phyloP scores from a whole-genome alignment of 2,797 vertebrate species.

The Xiphorhynchus erythropygius region DNA sequence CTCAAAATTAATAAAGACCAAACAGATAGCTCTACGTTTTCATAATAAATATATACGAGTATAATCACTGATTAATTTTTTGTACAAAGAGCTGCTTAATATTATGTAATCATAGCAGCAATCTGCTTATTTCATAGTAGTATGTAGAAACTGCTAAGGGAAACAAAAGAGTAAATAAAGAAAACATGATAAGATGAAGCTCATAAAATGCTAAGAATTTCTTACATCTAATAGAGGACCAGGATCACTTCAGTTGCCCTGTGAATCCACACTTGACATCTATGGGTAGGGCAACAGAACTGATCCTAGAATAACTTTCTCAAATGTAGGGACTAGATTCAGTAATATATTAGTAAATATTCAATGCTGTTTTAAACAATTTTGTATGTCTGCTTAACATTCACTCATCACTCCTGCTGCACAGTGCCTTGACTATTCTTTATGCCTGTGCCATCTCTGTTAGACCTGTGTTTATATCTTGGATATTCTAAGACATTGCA shows the following conservation, averaged over 20 bases:
- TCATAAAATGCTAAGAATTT: neutral
- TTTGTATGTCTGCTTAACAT: neutral
- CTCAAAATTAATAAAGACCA: neutral
- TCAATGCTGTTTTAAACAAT: neutral
- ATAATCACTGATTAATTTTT: neutral
- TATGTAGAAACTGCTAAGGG: neutral
- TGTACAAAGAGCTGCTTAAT: neutral
- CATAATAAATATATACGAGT: neutral
- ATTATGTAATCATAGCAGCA: neutral
- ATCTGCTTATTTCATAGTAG: neutral
- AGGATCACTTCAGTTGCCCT: neutral
- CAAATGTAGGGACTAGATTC: neutral
- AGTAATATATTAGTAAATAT: neutral
- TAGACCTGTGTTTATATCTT: neutral
- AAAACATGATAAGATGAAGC: neutral
- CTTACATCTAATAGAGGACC: neutral
- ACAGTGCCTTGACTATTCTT: neutral
- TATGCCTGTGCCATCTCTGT: neutral
- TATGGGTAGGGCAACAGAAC: neutral
- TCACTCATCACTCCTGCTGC: neutral
- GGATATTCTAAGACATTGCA: neutral
- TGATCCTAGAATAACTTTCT: neutral
- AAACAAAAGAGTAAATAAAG: neutral
- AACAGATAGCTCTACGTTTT: rapidly evolving
- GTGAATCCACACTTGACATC: neutral